Base-by-base conservation (phyloP, 2,797 vertebrate genomes). In the Allobates femoralis region DNA sequence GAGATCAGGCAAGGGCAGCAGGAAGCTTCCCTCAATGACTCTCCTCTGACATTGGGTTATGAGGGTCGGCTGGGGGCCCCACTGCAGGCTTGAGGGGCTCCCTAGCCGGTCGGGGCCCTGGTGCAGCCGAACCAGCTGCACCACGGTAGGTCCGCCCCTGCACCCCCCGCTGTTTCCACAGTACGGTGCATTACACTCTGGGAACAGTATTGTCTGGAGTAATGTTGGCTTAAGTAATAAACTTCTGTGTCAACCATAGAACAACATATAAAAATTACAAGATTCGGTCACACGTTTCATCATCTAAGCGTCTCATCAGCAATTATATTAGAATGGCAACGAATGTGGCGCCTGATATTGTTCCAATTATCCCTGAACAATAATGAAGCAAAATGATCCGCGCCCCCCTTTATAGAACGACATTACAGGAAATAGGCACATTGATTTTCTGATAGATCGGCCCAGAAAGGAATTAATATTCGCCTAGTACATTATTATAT, bases 371-470 rank as follows among this genome's bases (percentile, higher is more conserved):
- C 87, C 60, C 30, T 18, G 46, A 67, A 77, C 87, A 81, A 85
- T 88, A 85, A 85, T 74, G 66, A 74, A 88, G 60, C 26, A 76
- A 85, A 85, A 81, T 85, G 60, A 46, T 26, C 62, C 19, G 78
- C 76, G n/a, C 78, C 83, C 83, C 56, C 79, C 69, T 51, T 50
- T 21, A 32, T 71, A 85, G 51, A 79, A 87, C 66, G 46, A 60
- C 37, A 56, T 88, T 88, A 81, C 83, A 85, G 83, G 87, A 85
- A 88, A 85, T 81, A 34, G 66, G 69, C n/a, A 51, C 83, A 88
- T 88, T 88, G 87, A 88, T 88, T 88, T 88, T 85, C 83, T 88
- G 77, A 85, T 85, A 85, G 83, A 88, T 85, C 51, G 26, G 67
- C 58, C 41, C 30, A 69, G 69, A 85, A 85, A 88, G 76, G 67